Evolutionary conservation across 2,113 vertebrate genomes (phyloP).

Genomic region (Chaetodon auriga): DNA sequence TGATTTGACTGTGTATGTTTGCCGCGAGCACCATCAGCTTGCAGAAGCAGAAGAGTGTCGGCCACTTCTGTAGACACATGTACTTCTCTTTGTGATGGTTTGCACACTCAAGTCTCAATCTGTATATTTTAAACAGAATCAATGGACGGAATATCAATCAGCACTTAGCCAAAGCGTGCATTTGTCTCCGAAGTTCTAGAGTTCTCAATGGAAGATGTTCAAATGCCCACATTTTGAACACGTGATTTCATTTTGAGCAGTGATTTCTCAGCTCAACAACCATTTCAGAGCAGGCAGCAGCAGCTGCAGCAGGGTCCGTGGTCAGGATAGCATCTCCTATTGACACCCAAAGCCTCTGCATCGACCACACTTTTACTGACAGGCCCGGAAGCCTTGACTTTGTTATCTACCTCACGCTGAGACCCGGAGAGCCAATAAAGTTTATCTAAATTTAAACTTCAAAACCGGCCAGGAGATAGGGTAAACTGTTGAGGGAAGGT

Average conservation of each 20-base stretch:
- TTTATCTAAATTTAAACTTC: slow-evolving; percentile 71
- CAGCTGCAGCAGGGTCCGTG: slow-evolving; percentile 34
- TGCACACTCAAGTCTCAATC: not conserved
- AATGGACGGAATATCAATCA: not conserved
- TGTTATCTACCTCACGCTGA: slow-evolving; percentile 62
- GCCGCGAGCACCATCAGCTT: not conserved
- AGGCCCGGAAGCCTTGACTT: slow-evolving; percentile 65
- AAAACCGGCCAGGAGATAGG: slow-evolving; percentile 53
- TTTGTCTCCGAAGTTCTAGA: too few relatives aligned
- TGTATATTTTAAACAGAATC: not conserved
- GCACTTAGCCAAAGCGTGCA: not conserved
- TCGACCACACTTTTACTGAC: slow-evolving; percentile 74
- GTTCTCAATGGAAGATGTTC: not conserved
- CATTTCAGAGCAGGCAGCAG: slow-evolving; percentile 35
- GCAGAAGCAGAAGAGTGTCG: not conserved
- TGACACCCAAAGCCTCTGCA: slow-evolving; percentile 72
- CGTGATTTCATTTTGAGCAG: not conserved
- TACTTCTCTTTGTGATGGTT: not conserved
- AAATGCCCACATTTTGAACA: not conserved
- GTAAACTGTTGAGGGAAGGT: slow-evolving; percentile 50
- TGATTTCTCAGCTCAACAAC: slow-evolving; percentile 15
- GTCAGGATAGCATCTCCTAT: slow-evolving; percentile 74
- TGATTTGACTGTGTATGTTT: not conserved
- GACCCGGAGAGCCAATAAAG: slow-evolving; percentile 67
- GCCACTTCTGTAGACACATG: not conserved